A percentile compares a stretch with the other conserved stretches of the same genome.
phyloP scores from a whole-genome alignment of 2,888 invertebrate genomes.

The Odontothrips loti region DNA sequence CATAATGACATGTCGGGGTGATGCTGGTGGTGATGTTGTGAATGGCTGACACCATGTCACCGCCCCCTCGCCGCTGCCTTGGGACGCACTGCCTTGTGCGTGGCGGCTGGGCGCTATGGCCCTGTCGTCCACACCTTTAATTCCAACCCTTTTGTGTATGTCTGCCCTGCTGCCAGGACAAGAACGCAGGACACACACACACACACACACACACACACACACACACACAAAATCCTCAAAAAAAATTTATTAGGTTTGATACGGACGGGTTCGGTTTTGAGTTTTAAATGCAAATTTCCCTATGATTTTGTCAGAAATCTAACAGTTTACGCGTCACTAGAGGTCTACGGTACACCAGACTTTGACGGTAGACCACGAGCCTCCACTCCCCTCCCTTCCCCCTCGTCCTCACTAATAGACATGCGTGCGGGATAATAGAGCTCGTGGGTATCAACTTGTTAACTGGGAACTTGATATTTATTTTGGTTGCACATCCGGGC shows the following conservation, averaged over 20 bases:
- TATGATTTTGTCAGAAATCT: too few species aligned
- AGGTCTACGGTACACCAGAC: too few species aligned
- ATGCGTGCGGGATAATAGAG: too few species aligned
- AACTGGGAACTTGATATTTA: conserved; percentile 19
- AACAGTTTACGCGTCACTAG: too few species aligned
- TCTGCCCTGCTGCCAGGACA: neutral
- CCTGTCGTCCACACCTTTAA: conserved; percentile 2
- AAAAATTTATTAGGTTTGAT: too few species aligned
- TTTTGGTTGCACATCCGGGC: conserved; percentile 27
- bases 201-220: too few species aligned
- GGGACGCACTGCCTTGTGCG: neutral
- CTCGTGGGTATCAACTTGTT: neutral
- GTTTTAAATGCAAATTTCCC: too few species aligned
- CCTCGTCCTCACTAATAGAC: too few species aligned
- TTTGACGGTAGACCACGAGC: too few species aligned
- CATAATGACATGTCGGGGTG: neutral
- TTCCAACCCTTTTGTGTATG: neutral
- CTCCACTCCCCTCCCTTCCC: too few species aligned
- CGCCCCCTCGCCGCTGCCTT: neutral
- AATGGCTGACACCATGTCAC: conserved; percentile 19
- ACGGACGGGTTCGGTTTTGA: too few species aligned
- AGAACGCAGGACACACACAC: neutral
- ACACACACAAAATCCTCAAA: too few species aligned
- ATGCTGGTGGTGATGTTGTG: neutral
- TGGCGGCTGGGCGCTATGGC: neutral